These are phyloP conservation scores for Alsophila aescularia DNA, from an alignment of 2,888 invertebrate genomes.

Conservation along the genomic window DNA sequence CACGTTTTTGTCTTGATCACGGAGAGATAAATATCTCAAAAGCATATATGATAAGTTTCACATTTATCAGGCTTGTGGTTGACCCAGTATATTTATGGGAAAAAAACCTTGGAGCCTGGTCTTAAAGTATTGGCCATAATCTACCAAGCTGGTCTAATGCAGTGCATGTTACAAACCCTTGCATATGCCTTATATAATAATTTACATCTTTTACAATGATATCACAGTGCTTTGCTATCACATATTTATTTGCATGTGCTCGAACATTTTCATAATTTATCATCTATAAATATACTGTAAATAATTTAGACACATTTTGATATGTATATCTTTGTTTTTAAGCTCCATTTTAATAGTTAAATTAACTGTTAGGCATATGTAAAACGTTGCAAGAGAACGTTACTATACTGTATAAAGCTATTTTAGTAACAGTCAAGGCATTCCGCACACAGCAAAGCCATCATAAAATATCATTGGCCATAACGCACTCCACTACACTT, in stretches of 20 bases:
- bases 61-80: too few relatives aligned
- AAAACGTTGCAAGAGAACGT: neutral
- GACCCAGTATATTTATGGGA: too few relatives aligned
- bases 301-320: conserved; percentile 28
- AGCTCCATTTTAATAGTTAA: neutral
- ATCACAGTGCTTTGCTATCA: conserved; percentile 34
- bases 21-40: too few relatives aligned
- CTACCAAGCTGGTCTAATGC: neutral
- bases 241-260: neutral
- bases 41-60: too few relatives aligned
- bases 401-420: neutral
- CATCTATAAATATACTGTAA: neutral
- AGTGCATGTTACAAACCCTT: neutral
- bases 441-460: conserved; percentile 20
- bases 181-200: neutral
- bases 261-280: too few relatives aligned
- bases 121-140: too few relatives aligned
- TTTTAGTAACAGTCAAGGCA: conserved; percentile 17
- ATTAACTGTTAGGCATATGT: neutral
- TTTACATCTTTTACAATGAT: conserved; percentile 5
- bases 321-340: conserved; percentile 26
- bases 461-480: conserved; percentile 40
- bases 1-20: too few relatives aligned
- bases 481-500: conserved; percentile 65
- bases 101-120: too few relatives aligned